Evolutionary conservation across 2,797 vertebrate genomes (phyloP).

Genomic region (Notolabrus celidotus): DNA sequence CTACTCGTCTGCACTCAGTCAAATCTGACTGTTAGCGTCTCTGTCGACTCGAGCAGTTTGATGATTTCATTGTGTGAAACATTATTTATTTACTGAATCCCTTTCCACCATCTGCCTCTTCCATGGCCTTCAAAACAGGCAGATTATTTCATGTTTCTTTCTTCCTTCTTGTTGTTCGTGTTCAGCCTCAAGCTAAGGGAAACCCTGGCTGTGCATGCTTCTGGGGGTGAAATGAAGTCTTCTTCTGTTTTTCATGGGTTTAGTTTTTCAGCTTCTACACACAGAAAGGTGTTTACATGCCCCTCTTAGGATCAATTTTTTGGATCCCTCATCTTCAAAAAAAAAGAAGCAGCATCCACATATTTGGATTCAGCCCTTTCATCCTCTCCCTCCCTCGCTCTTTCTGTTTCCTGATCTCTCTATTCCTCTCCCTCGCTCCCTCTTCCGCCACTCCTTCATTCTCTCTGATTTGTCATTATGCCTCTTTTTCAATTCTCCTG

Average conservation of each 20-base stretch:
- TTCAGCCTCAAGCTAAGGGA: constrained; percentile 54
- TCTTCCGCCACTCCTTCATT: constrained; percentile 27
- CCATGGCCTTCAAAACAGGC: constrained; percentile 41
- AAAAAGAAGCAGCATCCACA: constrained; percentile 36
- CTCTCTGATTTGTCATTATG: constrained; percentile 50
- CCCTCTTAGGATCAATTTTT: constrained; percentile 44
- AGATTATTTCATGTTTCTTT: constrained; percentile 43
- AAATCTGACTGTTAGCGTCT: constrained; percentile 35
- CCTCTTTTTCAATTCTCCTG: constrained; percentile 67
- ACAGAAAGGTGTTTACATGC: constrained; percentile 35
- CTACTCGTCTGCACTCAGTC: constrained; percentile 4
- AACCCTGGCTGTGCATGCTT: constrained; percentile 40
- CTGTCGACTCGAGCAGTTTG: constrained; percentile 23
- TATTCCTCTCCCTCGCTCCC: constrained; percentile 26
- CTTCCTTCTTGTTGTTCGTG: constrained; percentile 27
- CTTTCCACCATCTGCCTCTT: constrained; percentile 36
- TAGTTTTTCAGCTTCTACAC: constrained; percentile 30
- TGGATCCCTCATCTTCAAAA: constrained; percentile 29
- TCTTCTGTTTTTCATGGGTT: constrained; percentile 34
- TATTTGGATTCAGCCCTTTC: constrained; percentile 36
- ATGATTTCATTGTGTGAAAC: constrained; percentile 36
- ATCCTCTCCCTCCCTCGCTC: constrained; percentile 1
- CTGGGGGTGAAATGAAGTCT: constrained; percentile 45
- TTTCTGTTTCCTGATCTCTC: constrained; percentile 7
- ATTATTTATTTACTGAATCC: constrained; percentile 48